phyloP scores from a whole-genome alignment of 2,113 vertebrate genomes.

The Perccottus glenii region DNA sequence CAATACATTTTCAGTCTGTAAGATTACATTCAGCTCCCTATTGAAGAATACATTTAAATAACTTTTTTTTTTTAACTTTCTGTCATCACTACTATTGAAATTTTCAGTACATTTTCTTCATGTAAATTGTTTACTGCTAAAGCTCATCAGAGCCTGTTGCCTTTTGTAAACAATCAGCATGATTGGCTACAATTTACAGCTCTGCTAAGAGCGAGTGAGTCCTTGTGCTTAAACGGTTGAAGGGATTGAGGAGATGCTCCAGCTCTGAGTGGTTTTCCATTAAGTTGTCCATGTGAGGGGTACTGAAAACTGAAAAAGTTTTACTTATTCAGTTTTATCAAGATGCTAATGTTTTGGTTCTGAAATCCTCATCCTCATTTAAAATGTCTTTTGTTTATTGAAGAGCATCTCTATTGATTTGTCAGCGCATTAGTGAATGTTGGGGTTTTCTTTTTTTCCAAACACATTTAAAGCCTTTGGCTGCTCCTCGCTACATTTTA shows the following conservation, averaged over 20 bases:
- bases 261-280: conserved; percentile 17
- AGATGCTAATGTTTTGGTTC: conserved; percentile 47
- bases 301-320: conserved; percentile 34
- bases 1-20: neutral
- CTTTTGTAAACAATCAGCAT: conserved; percentile 65
- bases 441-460: conserved; percentile 33
- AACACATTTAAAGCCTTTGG: conserved; percentile 68
- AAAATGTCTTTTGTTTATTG: conserved; percentile 7
- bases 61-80: neutral
- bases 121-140: conserved; percentile 65
- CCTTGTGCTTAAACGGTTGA: conserved; percentile 66
- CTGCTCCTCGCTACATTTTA: conserved; percentile 71
- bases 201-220: conserved; percentile 42
- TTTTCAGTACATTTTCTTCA: conserved; percentile 30
- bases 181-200: conserved; percentile 39
- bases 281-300: conserved; percentile 24
- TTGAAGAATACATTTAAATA: neutral
- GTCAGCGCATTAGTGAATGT: conserved; percentile 32
- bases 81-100: conserved; percentile 59
- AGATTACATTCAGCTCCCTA: conserved; percentile 13
- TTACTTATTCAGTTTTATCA: conserved; percentile 30
- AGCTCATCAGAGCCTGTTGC: conserved; percentile 58
- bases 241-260: conserved; percentile 34
- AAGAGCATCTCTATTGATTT: conserved; percentile 40
- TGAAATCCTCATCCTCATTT: conserved; percentile 12